A percentile compares a stretch with the other conserved stretches of the same genome.
phyloP scores from a whole-genome alignment of 2,888 invertebrate species.

The Nycteola revayana region DNA sequence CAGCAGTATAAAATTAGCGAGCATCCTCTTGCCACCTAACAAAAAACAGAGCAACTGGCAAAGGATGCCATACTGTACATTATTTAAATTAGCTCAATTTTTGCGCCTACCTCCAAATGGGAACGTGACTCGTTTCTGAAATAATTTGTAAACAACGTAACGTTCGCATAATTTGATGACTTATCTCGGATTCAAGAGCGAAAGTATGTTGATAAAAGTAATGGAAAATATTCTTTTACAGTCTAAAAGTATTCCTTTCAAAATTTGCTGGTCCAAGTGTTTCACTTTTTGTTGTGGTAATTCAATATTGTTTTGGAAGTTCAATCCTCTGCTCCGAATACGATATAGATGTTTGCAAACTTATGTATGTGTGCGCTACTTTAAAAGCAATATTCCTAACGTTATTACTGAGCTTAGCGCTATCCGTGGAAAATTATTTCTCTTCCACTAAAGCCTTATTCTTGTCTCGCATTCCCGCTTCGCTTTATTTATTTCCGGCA shows the following conservation, averaged over 20 bases:
- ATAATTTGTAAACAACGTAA: constrained; percentile 62
- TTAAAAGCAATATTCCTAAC: constrained; percentile 29
- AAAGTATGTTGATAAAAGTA: constrained; percentile 46
- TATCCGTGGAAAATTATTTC: constrained; percentile 41
- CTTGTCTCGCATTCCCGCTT: constrained; percentile 40
- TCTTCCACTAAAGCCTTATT: constrained; percentile 38
- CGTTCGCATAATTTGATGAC: constrained; percentile 62
- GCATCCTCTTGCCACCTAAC: constrained; percentile 26
- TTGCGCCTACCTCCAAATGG: constrained; percentile 45
- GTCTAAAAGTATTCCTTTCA: constrained; percentile 34
- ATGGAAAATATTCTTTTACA: constrained; percentile 36
- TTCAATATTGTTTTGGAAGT: constrained; percentile 14
- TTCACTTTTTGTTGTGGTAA: constrained; percentile 17
- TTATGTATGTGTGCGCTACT: constrained; percentile 23
- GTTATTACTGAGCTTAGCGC: constrained; percentile 30
- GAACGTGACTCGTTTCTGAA: constrained; percentile 58
- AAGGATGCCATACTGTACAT: constrained; percentile 34
- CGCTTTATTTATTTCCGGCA: constrained; percentile 53
- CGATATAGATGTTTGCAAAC: constrained; percentile 24
- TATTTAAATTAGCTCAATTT: constrained; percentile 57
- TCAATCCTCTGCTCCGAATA: constrained; percentile 16
- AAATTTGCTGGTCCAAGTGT: constrained; percentile 20
- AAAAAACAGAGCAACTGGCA: constrained; percentile 26
- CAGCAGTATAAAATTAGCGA: constrained; percentile 21
- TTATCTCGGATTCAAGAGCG: constrained; percentile 51